A percentile compares a stretch with the other conserved stretches of the same genome.
These are phyloP conservation scores for Prunella strophiata DNA, from an alignment of 2,797 vertebrate genomes.

Conservation along the genomic window DNA sequence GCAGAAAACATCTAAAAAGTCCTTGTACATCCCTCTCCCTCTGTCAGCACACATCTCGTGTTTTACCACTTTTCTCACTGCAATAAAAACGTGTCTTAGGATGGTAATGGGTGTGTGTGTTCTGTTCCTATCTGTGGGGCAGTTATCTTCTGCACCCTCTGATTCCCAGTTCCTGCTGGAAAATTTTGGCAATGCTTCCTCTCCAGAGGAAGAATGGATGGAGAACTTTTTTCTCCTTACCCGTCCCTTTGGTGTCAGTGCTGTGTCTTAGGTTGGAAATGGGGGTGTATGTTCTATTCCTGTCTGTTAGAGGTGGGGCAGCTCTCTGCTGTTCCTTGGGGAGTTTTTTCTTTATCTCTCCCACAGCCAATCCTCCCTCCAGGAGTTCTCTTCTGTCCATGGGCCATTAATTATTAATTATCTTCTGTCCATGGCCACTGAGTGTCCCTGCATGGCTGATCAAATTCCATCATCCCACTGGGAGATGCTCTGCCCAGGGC, in stretches of 20 bases:
- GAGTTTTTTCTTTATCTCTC: too few species aligned
- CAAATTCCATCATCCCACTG: too few species aligned
- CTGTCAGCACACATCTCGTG: neutral
- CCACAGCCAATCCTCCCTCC: too few species aligned
- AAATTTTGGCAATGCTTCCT: neutral
- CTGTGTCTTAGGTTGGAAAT: neutral
- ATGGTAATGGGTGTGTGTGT: neutral
- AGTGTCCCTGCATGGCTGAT: too few species aligned
- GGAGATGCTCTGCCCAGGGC: too few species aligned
- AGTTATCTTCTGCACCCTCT: neutral
- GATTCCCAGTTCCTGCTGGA: neutral
- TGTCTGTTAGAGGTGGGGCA: neutral
- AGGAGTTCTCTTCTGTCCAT: too few species aligned
- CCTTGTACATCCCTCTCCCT: neutral
- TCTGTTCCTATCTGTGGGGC: neutral
- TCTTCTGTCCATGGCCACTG: too few species aligned
- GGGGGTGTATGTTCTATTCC: accelerated
- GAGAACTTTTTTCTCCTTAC: neutral
- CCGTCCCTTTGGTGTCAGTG: neutral
- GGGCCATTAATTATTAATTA: too few species aligned
- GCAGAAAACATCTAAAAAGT: neutral
- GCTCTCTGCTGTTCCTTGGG: neutral
- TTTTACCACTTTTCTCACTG: neutral
- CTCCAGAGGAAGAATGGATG: neutral
- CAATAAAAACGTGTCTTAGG: neutral